Conservation (phyloP, 2,797 vertebrate genomes). For the Cuniculus paca region DNA sequence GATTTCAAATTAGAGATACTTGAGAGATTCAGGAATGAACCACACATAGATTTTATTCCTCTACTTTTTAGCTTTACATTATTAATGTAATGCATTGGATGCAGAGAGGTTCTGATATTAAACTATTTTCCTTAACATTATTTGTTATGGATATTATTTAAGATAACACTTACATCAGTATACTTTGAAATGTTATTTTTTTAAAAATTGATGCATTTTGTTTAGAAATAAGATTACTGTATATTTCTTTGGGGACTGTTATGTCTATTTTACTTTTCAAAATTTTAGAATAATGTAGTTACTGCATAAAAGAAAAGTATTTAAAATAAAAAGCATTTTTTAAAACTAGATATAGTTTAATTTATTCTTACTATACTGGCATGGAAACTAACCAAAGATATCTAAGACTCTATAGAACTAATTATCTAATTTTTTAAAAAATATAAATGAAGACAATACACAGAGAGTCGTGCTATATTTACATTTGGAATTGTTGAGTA, state of each 20-base stretch:
- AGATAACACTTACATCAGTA: background rate
- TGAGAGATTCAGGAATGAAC: background rate
- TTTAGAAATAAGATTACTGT: background rate
- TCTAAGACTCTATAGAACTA: background rate
- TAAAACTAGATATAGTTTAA: background rate
- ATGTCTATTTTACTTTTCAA: background rate
- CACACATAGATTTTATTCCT: background rate
- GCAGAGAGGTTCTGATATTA: background rate
- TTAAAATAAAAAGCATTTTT: background rate
- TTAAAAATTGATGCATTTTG: background rate
- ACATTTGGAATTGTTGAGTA: background rate
- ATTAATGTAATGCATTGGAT: background rate
- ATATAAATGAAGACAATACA: background rate
- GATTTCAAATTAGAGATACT: background rate
- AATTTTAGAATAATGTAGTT: background rate
- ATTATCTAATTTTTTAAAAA: background rate
- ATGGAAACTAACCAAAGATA: background rate
- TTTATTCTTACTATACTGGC: background rate
- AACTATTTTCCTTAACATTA: background rate
- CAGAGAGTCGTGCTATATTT: background rate
- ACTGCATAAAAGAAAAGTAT: background rate
- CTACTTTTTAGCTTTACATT: background rate
- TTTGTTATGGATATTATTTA: background rate
- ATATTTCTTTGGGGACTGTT: background rate
- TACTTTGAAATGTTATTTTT: background rate